Evolutionary conservation across 2,797 vertebrate species (phyloP).

Genomic region (Sparus aurata): DNA sequence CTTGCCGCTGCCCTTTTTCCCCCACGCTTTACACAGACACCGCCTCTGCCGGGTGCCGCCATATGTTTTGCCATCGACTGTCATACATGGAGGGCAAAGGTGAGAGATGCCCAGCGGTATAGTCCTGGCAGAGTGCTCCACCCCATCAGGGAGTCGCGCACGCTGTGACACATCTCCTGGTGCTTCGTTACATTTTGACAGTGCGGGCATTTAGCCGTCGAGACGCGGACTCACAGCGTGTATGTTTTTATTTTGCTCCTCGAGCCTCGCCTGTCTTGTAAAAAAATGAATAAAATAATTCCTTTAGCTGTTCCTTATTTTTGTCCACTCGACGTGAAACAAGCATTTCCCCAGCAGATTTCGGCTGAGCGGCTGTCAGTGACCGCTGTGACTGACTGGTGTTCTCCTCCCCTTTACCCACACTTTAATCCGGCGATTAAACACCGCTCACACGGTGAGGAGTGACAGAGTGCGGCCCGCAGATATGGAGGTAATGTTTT

Average conservation of each 20-base stretch:
- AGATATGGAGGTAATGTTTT: constrained; percentile 62
- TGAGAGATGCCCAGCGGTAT: constrained; percentile 66
- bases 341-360: constrained; percentile 27
- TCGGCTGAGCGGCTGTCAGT: constrained; percentile 13
- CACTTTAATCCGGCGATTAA: constrained; percentile 36
- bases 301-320: neutral
- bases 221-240: constrained; percentile 46
- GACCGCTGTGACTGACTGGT: constrained; percentile 26
- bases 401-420: constrained; percentile 1
- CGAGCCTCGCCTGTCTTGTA: neutral
- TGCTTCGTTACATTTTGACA: constrained; percentile 52
- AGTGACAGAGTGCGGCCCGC: constrained; percentile 36
- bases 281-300: constrained; percentile 4
- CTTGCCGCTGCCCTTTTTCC: constrained; percentile 53
- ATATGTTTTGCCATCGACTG: constrained; percentile 67
- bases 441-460: constrained; percentile 25
- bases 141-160: constrained; percentile 63
- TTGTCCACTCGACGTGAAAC: constrained; percentile 21
- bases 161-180: constrained; percentile 56
- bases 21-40: constrained; percentile 33
- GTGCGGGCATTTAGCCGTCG: constrained; percentile 32
- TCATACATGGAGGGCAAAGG: constrained; percentile 68
- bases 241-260: constrained; percentile 22
- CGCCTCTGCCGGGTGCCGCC: constrained; percentile 38
- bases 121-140: constrained; percentile 66